phyloP scores from a whole-genome alignment of 2,888 invertebrate genomes.

The Adelphocoris suturalis region DNA sequence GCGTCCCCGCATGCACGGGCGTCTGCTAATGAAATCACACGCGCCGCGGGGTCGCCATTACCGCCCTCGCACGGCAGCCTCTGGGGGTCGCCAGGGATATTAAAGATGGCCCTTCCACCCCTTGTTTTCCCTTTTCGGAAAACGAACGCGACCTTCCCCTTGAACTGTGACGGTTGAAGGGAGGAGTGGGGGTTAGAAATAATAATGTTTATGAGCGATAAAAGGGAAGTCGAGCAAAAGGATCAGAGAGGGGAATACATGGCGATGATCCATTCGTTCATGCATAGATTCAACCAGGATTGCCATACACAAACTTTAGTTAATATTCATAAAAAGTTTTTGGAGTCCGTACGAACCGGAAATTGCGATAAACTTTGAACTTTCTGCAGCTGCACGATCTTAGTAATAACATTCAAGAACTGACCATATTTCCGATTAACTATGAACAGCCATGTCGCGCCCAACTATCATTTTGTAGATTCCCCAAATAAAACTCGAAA shows the following conservation, averaged over 20 bases:
- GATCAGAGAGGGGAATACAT: neutral
- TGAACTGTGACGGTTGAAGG: neutral
- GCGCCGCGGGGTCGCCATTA: constrained; percentile 60
- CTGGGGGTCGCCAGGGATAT: constrained; percentile 22
- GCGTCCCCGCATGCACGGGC: neutral
- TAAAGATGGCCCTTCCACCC: constrained; percentile 34
- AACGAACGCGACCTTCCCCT: neutral
- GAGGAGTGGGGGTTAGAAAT: neutral
- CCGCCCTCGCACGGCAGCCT: neutral
- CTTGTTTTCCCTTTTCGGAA: neutral
- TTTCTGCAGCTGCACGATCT: no score
- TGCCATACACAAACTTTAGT: no score
- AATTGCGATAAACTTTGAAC: no score
- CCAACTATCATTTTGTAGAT: no score
- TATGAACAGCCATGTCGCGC: no score
- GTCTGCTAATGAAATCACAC: constrained; percentile 66
- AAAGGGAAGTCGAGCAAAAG: neutral
- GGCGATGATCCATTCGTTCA: neutral
- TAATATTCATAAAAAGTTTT: no score
- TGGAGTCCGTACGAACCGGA: no score
- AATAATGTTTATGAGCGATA: constrained; percentile 42
- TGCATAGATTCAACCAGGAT: no score
- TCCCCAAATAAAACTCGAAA: no score
- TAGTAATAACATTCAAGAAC: no score
- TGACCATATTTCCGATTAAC: no score